These are phyloP conservation scores for Lepilemur septentrionalis DNA, from an alignment of 2,797 vertebrate species.

Conservation along the genomic window DNA sequence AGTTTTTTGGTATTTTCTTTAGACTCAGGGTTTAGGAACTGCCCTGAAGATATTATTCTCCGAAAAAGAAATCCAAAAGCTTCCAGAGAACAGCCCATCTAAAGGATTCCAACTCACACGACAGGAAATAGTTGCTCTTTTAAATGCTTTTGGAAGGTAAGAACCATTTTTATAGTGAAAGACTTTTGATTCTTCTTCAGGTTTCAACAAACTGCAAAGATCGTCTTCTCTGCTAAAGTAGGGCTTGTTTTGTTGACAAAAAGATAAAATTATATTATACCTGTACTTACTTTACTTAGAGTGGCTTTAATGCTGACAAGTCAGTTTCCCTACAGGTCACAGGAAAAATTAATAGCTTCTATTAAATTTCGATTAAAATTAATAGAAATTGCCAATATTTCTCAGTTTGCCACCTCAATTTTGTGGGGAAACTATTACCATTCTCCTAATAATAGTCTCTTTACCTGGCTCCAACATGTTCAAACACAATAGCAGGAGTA, in stretches of 20 bases:
- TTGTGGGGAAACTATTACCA: neutral
- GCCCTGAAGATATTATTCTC: slow-evolving; percentile 97
- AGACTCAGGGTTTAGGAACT: slow-evolving; percentile 96
- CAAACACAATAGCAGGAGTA: neutral
- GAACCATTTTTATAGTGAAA: neutral
- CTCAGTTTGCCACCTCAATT: neutral
- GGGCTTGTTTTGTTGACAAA: neutral
- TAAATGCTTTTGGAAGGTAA: slow-evolving; percentile 95
- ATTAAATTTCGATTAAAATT: neutral
- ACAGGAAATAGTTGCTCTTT: slow-evolving; percentile 95
- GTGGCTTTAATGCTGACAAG: neutral
- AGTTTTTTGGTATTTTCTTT: slow-evolving; percentile 8
- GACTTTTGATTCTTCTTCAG: neutral
- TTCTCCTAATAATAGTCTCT: neutral
- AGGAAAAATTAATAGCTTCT: neutral
- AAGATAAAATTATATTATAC: neutral
- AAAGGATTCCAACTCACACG: slow-evolving; percentile 96
- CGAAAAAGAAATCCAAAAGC: slow-evolving; percentile 95
- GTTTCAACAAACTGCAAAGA: neutral
- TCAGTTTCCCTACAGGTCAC: neutral
- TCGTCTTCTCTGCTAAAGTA: neutral
- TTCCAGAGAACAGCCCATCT: slow-evolving; percentile 92
- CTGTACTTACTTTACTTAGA: neutral
- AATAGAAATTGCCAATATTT: neutral
- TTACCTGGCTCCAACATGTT: neutral